Conservation (phyloP, 2,888 invertebrate species). For the Diadromus collaris region DNA sequence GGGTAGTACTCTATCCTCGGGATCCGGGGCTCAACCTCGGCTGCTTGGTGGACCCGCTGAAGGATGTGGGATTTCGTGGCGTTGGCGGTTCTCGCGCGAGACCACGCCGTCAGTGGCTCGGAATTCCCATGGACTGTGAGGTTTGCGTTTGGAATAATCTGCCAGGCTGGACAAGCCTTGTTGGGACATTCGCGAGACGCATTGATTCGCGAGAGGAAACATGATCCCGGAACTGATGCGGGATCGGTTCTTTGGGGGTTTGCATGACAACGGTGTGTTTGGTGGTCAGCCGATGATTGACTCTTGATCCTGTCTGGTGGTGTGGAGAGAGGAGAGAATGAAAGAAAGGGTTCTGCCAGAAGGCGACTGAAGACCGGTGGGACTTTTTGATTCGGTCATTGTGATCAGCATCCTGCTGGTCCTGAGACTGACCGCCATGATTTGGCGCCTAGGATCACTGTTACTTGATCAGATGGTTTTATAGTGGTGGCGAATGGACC, state of each 20-base stretch:
- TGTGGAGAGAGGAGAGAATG: neutral
- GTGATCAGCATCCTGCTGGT: slow-evolving; percentile 57
- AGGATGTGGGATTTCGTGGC: slow-evolving; percentile 2
- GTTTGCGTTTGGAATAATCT: neutral
- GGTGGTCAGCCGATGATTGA: neutral
- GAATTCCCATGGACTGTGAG: neutral
- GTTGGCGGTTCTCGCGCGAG: neutral
- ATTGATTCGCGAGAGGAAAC: neutral
- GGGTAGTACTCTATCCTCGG: neutral
- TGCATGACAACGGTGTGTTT: neutral
- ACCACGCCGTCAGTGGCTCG: too few relatives aligned
- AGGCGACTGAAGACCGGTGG: slow-evolving; percentile 59
- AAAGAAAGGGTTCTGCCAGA: slow-evolving; percentile 60
- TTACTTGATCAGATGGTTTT: slow-evolving; percentile 24
- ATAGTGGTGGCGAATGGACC: neutral
- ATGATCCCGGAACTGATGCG: neutral
- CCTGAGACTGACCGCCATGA: slow-evolving; percentile 36
- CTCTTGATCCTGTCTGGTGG: neutral
- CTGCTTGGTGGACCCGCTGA: neutral
- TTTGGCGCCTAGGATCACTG: slow-evolving; percentile 44
- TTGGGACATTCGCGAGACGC: neutral
- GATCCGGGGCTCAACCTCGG: neutral
- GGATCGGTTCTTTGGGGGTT: neutral
- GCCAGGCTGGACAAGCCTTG: neutral
- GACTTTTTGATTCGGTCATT: slow-evolving; percentile 71